phyloP scores from a whole-genome alignment of 2,113 vertebrate genomes.

The Syngnathoides biaculeatus region DNA sequence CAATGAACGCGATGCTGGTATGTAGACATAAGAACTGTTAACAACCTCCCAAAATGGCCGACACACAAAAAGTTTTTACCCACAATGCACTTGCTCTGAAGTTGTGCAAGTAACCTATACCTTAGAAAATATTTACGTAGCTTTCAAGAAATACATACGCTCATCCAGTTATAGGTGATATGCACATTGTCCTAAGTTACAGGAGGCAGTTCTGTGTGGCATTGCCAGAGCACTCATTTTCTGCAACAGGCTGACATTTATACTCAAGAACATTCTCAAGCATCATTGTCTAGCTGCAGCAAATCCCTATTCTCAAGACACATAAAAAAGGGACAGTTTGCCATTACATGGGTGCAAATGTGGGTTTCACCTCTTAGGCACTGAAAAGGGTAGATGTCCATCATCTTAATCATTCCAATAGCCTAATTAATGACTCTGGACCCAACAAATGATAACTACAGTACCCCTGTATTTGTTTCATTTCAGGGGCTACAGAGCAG shows the following conservation, averaged over 20 bases:
- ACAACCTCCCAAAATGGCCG: no score
- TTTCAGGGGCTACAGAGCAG: background rate
- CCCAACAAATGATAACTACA: background rate
- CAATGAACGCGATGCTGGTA: no score
- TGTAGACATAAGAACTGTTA: no score
- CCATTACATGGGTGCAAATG: conserved; percentile 1
- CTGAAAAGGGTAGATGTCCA: background rate
- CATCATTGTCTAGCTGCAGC: background rate
- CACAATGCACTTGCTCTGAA: no score
- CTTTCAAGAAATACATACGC: background rate
- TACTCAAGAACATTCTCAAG: background rate
- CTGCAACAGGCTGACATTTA: background rate
- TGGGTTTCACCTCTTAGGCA: background rate
- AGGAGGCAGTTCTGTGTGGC: background rate
- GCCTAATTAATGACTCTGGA: background rate
- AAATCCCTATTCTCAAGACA: background rate
- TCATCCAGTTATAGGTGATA: background rate
- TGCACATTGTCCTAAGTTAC: background rate
- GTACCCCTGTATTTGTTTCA: background rate
- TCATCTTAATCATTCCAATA: background rate
- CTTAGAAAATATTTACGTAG: background rate
- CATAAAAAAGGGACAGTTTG: background rate
- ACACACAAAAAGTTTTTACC: no score
- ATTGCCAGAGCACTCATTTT: background rate
- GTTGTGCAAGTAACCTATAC: no score